Evolutionary conservation across 2,888 invertebrate genomes (phyloP), one percentile per base, ranked within the genome.

Genomic region (Mythimna albipuncta): DNA sequence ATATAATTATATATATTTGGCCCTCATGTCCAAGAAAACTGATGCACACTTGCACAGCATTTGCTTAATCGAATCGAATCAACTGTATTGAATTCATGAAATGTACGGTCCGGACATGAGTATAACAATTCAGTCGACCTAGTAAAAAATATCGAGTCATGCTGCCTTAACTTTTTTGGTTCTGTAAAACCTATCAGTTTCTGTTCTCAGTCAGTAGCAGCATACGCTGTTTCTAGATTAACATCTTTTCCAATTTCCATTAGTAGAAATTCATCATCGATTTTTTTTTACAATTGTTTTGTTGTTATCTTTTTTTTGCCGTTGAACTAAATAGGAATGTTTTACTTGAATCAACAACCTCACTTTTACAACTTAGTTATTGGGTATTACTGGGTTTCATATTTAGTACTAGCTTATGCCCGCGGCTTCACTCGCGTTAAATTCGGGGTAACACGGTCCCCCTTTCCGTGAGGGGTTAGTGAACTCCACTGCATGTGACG

Each of bases 71-170:
- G 38, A 69, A 59, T 64, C 44, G 47, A 47, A 6, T 47, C 44
- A 47, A 68, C 38, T 59, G 44, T 35, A 58, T 52, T 58, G 9
- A 59, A 69, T 54, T 13, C 63, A 59, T 69, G 68, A 54, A 68
- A 35, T 68, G 58, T 9, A 57, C 50, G 38, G 38, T 38, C 38
- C 38, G 32, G 32, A 41, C 13, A 19, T 75, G 44, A 38, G 10
- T 58, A 21, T 32, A 21, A 38, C 21, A 64, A 38, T 50, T 55
- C 35, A 44, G 2, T 26, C n/a, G 61, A 55, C 50, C 26, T 44
- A 50, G 7, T n/a, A 52, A 75, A 69, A 47, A 52, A 6, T 11
- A 41, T 19, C 47, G 50, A 64, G 59, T 75, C 58, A 65, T 59
- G 21, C 6, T 10, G 4, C 35, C 44, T 50, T 6, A 32, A 26